These are phyloP conservation scores for Seriola aureovittata DNA, from an alignment of 2,113 vertebrate species.

Conservation along the genomic window DNA sequence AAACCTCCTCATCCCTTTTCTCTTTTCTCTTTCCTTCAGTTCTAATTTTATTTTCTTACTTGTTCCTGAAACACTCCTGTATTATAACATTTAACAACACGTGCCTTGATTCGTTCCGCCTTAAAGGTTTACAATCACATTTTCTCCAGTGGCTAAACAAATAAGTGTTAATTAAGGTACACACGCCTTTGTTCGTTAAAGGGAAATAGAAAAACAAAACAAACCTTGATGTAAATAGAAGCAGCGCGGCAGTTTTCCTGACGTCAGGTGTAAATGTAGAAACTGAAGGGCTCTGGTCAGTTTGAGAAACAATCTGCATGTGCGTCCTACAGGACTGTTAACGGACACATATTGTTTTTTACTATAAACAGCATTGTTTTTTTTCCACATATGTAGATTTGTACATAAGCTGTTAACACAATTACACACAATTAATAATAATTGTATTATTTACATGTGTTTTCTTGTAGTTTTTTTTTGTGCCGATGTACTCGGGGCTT, in stretches of 20 bases:
- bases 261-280: not conserved
- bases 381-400: conserved; percentile 29
- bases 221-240: not conserved
- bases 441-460: not conserved
- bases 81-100: not conserved
- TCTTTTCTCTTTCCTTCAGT: not conserved
- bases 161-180: not conserved
- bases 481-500: not conserved
- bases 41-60: not conserved
- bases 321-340: not conserved
- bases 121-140: conserved; percentile 47
- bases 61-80: not conserved
- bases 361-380: not conserved
- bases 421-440: not conserved
- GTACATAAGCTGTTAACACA: not conserved
- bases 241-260: not conserved
- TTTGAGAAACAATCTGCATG: not conserved
- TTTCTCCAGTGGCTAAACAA: not conserved
- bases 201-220: not conserved
- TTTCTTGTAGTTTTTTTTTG: not conserved
- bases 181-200: not conserved
- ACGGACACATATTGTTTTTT: not conserved
- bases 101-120: conserved; percentile 68
- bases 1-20: not conserved
- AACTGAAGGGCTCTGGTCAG: not conserved